A percentile compares a stretch with the other conserved stretches of the same genome.
Evolutionary conservation across 2,888 invertebrate species (phyloP).

Genomic region (Melanargia galathea): DNA sequence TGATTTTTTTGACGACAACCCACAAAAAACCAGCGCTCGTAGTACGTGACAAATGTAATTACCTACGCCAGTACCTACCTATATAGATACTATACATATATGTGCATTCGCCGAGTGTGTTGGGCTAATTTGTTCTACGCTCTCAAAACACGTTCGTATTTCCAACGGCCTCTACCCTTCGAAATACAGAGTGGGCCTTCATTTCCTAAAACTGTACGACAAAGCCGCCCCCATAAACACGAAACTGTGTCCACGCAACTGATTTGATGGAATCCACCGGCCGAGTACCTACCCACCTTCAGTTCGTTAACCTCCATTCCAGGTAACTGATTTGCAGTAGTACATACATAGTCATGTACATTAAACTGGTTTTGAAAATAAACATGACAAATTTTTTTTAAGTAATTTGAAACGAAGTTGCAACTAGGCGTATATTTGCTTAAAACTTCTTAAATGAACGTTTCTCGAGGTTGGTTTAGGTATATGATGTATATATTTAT

Average conservation of each 20-base stretch:
- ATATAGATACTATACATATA: too few species aligned
- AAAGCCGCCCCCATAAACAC: conserved; percentile 1
- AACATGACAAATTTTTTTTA: too few species aligned
- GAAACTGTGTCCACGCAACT: not conserved
- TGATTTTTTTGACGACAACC: too few species aligned
- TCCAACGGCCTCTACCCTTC: not conserved
- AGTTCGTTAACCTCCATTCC: conserved; percentile 1
- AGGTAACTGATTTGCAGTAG: not conserved
- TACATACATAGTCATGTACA: not conserved
- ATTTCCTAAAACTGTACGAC: conserved; percentile 1
- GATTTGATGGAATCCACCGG: conserved; percentile 5
- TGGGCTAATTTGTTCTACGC: too few species aligned
- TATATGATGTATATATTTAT: too few species aligned
- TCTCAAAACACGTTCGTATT: not conserved
- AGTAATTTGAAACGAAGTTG: too few species aligned
- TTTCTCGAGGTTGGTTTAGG: not conserved
- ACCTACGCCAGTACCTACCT: too few species aligned
- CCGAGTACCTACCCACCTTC: not conserved
- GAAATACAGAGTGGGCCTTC: not conserved
- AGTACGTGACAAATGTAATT: too few species aligned
- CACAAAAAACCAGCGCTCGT: too few species aligned
- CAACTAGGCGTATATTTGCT: too few species aligned
- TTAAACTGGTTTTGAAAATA: not conserved
- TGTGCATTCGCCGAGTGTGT: too few species aligned
- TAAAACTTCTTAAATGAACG: too few species aligned